Evolutionary conservation across 2,888 invertebrate genomes (phyloP), one percentile per base, ranked within the genome.

Genomic region (Brenthis hecate): DNA sequence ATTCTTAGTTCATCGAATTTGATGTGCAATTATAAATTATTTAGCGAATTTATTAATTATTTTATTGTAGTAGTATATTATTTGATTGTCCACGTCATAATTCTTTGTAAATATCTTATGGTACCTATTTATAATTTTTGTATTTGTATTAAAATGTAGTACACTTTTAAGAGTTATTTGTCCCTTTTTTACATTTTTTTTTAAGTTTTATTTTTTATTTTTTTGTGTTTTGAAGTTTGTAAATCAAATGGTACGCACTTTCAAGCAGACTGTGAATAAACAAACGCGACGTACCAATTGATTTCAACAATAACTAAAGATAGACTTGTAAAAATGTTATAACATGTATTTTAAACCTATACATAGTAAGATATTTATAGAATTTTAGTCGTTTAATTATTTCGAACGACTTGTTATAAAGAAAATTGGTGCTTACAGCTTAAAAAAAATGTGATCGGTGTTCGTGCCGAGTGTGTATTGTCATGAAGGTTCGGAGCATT

Each of bases 361-460:
- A 91, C 86, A 92, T 92, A 92, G 89, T 92, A 92, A 92, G 92
- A 92, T 92, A 92, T 92, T 92, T 92, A 92, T 92, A 92, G 91
- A 91, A 90, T 84, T 92, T 91, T 91, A 89, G 92, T 92, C 92
- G 92, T 92, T 92, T 92, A 92, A 90, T 91, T 92, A 92, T 92
- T 92, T 92, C 89, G 90, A 92, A 92, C 92, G 92, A 92, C 92
- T 92, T 91, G 92, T 92, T 92, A 92, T 91, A 91, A 92, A 89
- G 88, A 92, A 92, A 92, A 91, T 92, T 92, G 92, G 92, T 92
- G 92, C 92, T 92, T 92, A 89, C 90, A 91, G 92, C 92, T 92
- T 92, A 92, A 87, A 89, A 85, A 82, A 87, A 88, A 86, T 87
- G 89, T 85, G 86, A 80, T 79, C 82, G 89, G 85, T 85, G 84